Conservation (phyloP, 2,113 vertebrate genomes). For the Pituophis catenifer region DNA sequence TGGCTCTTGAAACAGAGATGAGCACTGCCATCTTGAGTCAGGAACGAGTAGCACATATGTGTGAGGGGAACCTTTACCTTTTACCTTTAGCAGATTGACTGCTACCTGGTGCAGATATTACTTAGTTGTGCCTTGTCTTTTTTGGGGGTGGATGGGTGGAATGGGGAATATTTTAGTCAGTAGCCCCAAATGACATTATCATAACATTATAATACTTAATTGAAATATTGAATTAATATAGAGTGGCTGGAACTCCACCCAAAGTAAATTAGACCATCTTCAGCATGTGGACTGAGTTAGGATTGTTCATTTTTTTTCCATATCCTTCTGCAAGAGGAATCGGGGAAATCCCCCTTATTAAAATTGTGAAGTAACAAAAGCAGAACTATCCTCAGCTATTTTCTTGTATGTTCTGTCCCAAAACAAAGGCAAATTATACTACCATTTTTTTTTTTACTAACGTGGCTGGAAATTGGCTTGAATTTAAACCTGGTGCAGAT, state of each 20-base stretch:
- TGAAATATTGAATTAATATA: background rate
- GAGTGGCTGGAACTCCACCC: background rate
- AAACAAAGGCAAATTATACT: background rate
- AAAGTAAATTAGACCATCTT: background rate
- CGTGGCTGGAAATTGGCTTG: background rate
- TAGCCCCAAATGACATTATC: background rate
- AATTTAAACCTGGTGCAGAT: background rate
- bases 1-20: too few species aligned
- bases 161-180: background rate
- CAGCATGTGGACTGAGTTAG: background rate
- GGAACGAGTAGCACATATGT: too few species aligned
- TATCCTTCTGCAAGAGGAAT: background rate
- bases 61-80: too few species aligned
- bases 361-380: background rate
- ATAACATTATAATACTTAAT: background rate
- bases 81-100: background rate
- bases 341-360: background rate
- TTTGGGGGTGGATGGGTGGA: too few species aligned
- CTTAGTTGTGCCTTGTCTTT: background rate
- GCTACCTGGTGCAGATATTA: background rate
- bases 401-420: background rate
- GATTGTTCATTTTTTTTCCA: background rate
- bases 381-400: background rate
- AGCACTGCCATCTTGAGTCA: too few species aligned
- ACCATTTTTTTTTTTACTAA: background rate